A percentile compares a stretch with the other conserved stretches of the same genome.
Evolutionary conservation across 2,888 invertebrate genomes (phyloP).

Genomic region (Quadriops clusia): DNA sequence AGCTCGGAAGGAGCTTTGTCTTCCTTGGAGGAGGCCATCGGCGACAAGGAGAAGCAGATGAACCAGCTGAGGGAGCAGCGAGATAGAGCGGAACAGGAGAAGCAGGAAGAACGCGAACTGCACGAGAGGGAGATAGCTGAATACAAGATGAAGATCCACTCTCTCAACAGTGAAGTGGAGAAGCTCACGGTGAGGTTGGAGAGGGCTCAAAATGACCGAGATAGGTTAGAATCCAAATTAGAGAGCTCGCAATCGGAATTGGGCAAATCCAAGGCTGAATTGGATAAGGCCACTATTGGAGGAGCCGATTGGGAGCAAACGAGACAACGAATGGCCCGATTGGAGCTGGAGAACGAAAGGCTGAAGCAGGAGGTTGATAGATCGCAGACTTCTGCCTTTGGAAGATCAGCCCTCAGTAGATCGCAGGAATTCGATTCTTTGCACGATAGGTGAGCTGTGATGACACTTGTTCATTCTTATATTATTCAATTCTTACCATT

Average conservation of each 20-base stretch:
- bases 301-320: slow-evolving; percentile 83
- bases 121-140: slow-evolving; percentile 90
- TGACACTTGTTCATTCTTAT: no score
- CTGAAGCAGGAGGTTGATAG: slow-evolving; percentile 54
- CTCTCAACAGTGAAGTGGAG: slow-evolving; percentile 83
- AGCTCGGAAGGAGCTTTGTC: slow-evolving; percentile 87
- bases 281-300: slow-evolving; percentile 82
- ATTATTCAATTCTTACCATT: no score
- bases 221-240: slow-evolving; percentile 78
- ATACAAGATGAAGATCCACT: slow-evolving; percentile 87
- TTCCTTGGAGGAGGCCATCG: slow-evolving; percentile 87
- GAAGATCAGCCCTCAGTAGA: slow-evolving; percentile 68
- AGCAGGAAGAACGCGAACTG: slow-evolving; percentile 88
- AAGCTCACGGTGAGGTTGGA: slow-evolving; percentile 78
- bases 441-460: slow-evolving; percentile 11
- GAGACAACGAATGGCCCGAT: slow-evolving; percentile 67
- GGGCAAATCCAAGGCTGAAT: slow-evolving; percentile 86
- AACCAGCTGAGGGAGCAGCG: slow-evolving; percentile 86
- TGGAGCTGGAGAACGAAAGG: slow-evolving; percentile 84
- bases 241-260: slow-evolving; percentile 89
- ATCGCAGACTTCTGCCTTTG: slow-evolving; percentile 72
- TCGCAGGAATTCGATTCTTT: slow-evolving; percentile 16
- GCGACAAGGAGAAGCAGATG: slow-evolving; percentile 96
- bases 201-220: slow-evolving; percentile 81
- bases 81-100: slow-evolving; percentile 90